Percentiles rank a stretch among this genome's conserved stretches.
Evolutionary conservation across 2,888 invertebrate genomes (phyloP).

Genomic region (Noctua janthina): DNA sequence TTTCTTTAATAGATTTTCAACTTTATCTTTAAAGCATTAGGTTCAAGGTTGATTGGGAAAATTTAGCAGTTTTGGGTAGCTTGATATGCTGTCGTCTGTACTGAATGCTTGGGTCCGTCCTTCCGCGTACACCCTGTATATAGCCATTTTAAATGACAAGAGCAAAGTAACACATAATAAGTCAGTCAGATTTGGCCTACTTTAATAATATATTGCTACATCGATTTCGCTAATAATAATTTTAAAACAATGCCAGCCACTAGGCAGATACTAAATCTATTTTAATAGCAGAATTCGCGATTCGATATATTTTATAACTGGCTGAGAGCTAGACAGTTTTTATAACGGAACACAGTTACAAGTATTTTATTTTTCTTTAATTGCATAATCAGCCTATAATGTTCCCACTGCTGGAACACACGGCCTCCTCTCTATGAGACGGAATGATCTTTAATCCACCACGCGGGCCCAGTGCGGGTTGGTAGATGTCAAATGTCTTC

Average conservation of each 20-base stretch:
- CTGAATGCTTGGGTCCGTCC: background rate
- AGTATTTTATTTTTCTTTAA: background rate
- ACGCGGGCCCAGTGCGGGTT: no score
- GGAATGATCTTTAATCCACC: no score
- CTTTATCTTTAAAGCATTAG: no score
- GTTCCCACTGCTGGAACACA: no score
- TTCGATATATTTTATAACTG: slow-evolving; percentile 29
- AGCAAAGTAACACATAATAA: background rate
- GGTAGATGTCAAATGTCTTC: no score
- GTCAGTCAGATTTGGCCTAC: slow-evolving; percentile 11
- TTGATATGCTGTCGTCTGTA: background rate
- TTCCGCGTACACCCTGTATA: background rate
- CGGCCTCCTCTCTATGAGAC: no score
- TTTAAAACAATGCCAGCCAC: slow-evolving; percentile 62
- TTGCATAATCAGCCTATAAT: no score
- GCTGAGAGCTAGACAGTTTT: slow-evolving; percentile 2
- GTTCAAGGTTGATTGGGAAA: no score
- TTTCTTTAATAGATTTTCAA: no score
- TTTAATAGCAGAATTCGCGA: slow-evolving; percentile 35
- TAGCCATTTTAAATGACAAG: background rate
- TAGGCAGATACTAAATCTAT: slow-evolving; percentile 40
- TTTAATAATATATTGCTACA: slow-evolving; percentile 14
- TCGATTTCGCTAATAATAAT: slow-evolving; percentile 33
- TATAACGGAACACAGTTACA: background rate
- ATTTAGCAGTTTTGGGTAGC: no score